These are phyloP conservation scores for Jordanella pulchra DNA, from an alignment of 2,797 vertebrate species.

Conservation along the genomic window DNA sequence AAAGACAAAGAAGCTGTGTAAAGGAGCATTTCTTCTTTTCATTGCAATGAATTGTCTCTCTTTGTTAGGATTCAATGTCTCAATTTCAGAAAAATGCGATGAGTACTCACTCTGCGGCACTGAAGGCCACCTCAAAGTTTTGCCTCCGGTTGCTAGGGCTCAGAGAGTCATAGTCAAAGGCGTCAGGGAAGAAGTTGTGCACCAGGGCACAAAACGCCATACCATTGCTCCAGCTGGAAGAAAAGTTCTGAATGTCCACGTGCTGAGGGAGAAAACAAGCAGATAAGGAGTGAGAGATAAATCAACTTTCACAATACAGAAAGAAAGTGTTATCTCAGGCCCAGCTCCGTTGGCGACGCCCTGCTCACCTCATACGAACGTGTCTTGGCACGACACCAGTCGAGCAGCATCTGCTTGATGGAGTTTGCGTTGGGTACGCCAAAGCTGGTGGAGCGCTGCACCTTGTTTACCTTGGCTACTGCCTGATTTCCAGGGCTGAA, in stretches of 20 bases:
- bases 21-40: background rate
- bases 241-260: conserved; percentile 98
- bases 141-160: conserved; percentile 91
- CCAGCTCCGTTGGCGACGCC: conserved; percentile 3
- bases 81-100: background rate
- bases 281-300: conserved; percentile 5
- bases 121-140: conserved; percentile 97
- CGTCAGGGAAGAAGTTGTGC: conserved; percentile 96
- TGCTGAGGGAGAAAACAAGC: conserved; percentile 76
- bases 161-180: conserved; percentile 91
- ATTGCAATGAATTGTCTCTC: background rate
- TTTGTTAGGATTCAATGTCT: background rate
- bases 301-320: conserved; percentile 17
- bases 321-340: conserved; percentile 7
- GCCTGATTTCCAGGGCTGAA: conserved; percentile 80
- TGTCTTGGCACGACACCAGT: conserved; percentile 98
- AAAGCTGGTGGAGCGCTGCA: conserved; percentile 92
- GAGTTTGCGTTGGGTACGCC: conserved; percentile 95
- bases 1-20: background rate
- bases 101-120: conserved; percentile 91
- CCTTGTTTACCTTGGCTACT: conserved; percentile 75
- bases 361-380: conserved; percentile 89
- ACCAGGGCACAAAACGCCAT: conserved; percentile 99
- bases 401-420: conserved; percentile 98
- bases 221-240: conserved; percentile 96